These are phyloP conservation scores for Scaptomyza graminum DNA, from an alignment of 1,140 invertebrate genomes.

Conservation along the genomic window DNA sequence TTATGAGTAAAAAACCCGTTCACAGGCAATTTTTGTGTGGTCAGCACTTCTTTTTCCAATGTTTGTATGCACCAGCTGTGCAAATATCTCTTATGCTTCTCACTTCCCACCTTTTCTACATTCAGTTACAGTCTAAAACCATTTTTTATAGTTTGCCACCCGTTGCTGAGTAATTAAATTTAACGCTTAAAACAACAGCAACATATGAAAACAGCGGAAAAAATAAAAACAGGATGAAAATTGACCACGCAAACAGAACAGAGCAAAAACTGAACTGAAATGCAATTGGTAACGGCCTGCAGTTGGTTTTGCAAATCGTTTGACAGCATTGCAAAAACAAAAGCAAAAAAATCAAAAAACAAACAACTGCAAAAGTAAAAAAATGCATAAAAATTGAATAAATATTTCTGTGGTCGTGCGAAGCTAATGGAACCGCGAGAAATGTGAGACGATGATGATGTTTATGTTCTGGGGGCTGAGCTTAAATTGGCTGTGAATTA, in stretches of 20 bases:
- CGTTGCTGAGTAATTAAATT: conserved; percentile 77
- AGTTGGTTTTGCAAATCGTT: conserved; percentile 80
- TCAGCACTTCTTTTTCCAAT: conserved; percentile 33
- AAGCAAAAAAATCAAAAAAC: conserved; percentile 3
- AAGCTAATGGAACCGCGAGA: conserved; percentile 25
- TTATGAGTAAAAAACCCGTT: conserved; percentile 16
- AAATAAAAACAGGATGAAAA: conserved; percentile 31
- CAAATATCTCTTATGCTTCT: conserved; percentile 55
- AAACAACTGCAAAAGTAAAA: background rate
- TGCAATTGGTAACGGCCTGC: conserved; percentile 68
- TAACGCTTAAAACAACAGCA: conserved; percentile 76
- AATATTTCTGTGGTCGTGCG: conserved; percentile 62
- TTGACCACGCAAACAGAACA: conserved; percentile 61
- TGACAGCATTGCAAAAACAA: conserved; percentile 63
- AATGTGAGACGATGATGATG: conserved; percentile 17
- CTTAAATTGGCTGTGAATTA: conserved; percentile 77
- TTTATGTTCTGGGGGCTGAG: conserved; percentile 28
- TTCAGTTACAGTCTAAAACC: background rate
- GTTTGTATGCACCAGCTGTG: conserved; percentile 65
- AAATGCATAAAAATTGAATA: conserved; percentile 38
- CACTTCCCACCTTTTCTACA: conserved; percentile 19
- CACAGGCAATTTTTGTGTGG: conserved; percentile 14
- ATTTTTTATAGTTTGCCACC: conserved; percentile 52
- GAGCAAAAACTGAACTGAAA: conserved; percentile 58
- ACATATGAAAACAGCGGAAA: conserved; percentile 2